A percentile compares a stretch with the other conserved stretches of the same genome.
Evolutionary conservation across 2,113 vertebrate genomes (phyloP).

Genomic region (human): GRCh38 chr15:101419001-101419500

Average conservation of each 20-base stretch:
- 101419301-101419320: not conserved
- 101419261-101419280: not conserved
- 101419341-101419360: not conserved
- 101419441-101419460: conserved; percentile 52
- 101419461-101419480: conserved; percentile 47
- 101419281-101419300: not conserved
- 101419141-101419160: not conserved
- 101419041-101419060: conserved; percentile 21
- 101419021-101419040: not conserved
- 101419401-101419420: conserved; percentile 47
- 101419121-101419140: not conserved
- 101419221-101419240: not conserved
- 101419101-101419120: not conserved
- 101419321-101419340: not conserved
- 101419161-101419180: conserved; percentile 6
- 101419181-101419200: not conserved
- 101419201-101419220: not conserved
- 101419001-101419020: not conserved
- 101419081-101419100: not conserved
- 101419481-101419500: conserved; percentile 61
- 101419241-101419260: not conserved
- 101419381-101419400: not conserved
- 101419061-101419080: not conserved
- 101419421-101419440: conserved; percentile 52
- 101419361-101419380: not conserved